These are phyloP conservation scores for Puffinus mauretanicus DNA, from an alignment of 2,113 vertebrate species.

Conservation along the genomic window DNA sequence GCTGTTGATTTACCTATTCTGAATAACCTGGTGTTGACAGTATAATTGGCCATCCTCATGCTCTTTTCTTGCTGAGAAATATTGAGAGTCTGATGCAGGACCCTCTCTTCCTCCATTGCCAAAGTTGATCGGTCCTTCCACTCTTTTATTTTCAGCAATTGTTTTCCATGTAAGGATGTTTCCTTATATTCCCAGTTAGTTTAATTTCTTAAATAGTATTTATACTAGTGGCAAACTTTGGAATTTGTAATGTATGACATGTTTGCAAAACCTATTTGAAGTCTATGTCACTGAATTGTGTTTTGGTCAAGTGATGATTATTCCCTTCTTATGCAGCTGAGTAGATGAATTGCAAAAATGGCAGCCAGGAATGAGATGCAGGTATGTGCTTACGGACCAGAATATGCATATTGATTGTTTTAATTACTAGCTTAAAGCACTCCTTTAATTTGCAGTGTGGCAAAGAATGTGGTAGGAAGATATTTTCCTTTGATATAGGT, in stretches of 20 bases:
- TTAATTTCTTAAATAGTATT: not conserved
- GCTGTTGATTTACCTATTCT: not conserved
- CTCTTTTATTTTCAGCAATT: not conserved
- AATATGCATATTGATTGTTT: not conserved
- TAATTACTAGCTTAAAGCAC: not conserved
- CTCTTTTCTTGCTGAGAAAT: not conserved
- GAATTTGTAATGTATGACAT: not conserved
- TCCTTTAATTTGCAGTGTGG: not conserved
- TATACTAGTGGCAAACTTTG: not conserved
- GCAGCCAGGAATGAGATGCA: slow-evolving; percentile 60
- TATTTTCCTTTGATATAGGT: not conserved
- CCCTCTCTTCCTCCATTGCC: not conserved
- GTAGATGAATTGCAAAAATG: slow-evolving; percentile 62
- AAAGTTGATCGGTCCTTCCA: fast-evolving
- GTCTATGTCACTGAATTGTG: not conserved
- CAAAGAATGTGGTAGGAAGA: not conserved
- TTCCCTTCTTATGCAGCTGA: not conserved
- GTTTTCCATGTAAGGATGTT: not conserved
- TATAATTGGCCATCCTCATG: not conserved
- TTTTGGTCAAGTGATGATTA: not conserved
- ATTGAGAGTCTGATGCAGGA: not conserved
- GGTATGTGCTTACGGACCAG: slow-evolving; percentile 58
- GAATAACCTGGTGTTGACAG: not conserved
- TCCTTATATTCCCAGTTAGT: not conserved
- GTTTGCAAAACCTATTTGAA: not conserved